These are phyloP conservation scores for Trissolcus japonicus DNA, from an alignment of 2,888 invertebrate genomes.

Conservation along the genomic window DNA sequence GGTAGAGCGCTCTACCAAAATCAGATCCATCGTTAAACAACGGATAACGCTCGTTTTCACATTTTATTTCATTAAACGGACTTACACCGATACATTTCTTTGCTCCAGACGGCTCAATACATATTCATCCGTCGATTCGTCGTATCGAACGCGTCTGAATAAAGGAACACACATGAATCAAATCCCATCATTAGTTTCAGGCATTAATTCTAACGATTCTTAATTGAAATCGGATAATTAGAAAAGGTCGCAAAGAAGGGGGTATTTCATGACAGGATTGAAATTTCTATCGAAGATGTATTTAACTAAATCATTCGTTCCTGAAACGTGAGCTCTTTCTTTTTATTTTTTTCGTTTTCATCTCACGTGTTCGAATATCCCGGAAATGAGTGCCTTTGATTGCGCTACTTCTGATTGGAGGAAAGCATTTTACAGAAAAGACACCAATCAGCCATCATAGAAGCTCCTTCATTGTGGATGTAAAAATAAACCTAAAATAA, in stretches of 20 bases:
- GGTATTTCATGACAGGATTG: constrained; percentile 28
- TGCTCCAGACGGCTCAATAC: neutral
- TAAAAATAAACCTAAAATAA: constrained; percentile 22
- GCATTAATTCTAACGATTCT: neutral
- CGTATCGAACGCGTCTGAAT: too few relatives aligned
- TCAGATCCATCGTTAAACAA: constrained; percentile 43
- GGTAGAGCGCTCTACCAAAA: constrained; percentile 57
- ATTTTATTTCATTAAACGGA: constrained; percentile 17
- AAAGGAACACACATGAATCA: neutral
- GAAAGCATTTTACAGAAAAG: constrained; percentile 33
- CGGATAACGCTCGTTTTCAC: constrained; percentile 22
- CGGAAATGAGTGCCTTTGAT: constrained; percentile 47
- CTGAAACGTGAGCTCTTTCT: constrained; percentile 23
- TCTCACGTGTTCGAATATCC: constrained; percentile 38
- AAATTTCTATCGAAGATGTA: constrained; percentile 36
- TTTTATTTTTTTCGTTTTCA: constrained; percentile 20
- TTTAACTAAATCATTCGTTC: constrained; percentile 37
- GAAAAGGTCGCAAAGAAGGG: neutral
- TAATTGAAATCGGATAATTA: neutral
- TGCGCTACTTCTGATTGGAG: constrained; percentile 32
- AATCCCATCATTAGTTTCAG: neutral
- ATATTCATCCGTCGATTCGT: too few relatives aligned
- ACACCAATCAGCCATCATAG: constrained; percentile 38
- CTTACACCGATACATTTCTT: constrained; percentile 1
- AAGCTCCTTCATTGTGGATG: constrained; percentile 17